Conservation (phyloP, 2,797 vertebrate genomes). For the Fundulus diaphanus region DNA sequence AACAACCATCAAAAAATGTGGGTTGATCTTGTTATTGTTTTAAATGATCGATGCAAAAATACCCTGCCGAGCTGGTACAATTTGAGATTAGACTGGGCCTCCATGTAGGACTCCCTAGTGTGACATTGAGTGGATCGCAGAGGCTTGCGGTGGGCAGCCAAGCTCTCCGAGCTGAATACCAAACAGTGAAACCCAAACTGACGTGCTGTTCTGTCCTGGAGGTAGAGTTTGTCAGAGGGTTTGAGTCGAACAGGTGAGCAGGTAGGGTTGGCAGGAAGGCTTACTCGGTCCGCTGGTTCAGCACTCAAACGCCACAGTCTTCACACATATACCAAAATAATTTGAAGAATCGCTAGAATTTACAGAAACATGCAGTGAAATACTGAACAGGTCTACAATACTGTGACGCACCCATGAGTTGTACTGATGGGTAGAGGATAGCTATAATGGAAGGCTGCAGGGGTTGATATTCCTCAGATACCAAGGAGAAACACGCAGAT, state of each 20-base stretch:
- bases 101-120: not conserved
- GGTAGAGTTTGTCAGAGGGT: constrained; percentile 2
- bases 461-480: not conserved
- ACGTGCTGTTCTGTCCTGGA: constrained; percentile 2
- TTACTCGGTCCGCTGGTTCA: constrained; percentile 6
- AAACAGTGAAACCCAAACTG: constrained; percentile 13
- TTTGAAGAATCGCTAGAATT: not conserved
- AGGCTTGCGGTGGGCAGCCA: not conserved
- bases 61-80: not conserved
- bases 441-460: not conserved
- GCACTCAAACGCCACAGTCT: not conserved
- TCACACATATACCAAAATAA: not conserved
- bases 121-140: constrained; percentile 10
- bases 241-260: constrained; percentile 5
- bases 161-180: not conserved
- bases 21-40: not conserved
- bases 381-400: not conserved
- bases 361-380: not conserved
- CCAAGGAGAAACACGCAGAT: not conserved
- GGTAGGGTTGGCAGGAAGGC: constrained; percentile 11
- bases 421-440: not conserved
- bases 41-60: not conserved
- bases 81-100: not conserved
- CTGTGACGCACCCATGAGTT: not conserved
- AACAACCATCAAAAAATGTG: not conserved